A percentile compares a stretch with the other conserved stretches of the same genome.
phyloP scores from a whole-genome alignment of 1,140 invertebrate species.

The Temnothorax longispinosus region DNA sequence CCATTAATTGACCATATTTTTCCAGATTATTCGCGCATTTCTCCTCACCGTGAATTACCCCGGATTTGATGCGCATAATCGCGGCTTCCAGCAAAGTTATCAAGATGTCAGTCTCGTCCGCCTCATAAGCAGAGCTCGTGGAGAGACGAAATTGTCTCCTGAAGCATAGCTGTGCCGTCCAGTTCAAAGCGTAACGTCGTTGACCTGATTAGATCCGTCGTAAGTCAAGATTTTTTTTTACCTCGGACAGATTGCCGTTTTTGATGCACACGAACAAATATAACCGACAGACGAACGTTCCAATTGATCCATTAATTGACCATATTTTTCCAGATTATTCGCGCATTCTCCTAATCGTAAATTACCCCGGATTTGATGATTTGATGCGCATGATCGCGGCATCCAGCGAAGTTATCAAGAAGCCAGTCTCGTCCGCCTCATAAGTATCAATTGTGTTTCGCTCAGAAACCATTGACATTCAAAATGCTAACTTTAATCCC shows the following conservation, averaged over 20 bases:
- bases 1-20: background rate
- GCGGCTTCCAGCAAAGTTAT: slow-evolving; percentile 93
- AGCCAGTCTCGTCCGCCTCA: slow-evolving; percentile 90
- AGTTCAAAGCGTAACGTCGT: slow-evolving; percentile 75
- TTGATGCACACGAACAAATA: slow-evolving; percentile 44
- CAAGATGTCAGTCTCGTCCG: slow-evolving; percentile 91
- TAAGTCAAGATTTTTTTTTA: slow-evolving; percentile 77
- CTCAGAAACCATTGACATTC: no score
- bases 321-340: background rate
- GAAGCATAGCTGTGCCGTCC: no score
- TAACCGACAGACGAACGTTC: slow-evolving; percentile 1
- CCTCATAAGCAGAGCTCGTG: no score
- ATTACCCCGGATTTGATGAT: slow-evolving; percentile 89
- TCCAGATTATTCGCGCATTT: background rate
- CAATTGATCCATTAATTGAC: background rate
- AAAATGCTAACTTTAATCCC: background rate
- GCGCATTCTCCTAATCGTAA: slow-evolving; percentile 79
- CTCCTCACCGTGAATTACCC: slow-evolving; percentile 86
- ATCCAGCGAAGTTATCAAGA: slow-evolving; percentile 92
- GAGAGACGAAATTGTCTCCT: no score
- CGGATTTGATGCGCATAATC: slow-evolving; percentile 90
- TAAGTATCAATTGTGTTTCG: slow-evolving; percentile 64
- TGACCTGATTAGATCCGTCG: background rate
- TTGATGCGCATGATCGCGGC: slow-evolving; percentile 92
- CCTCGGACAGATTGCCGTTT: slow-evolving; percentile 71